Percentiles rank a stretch among this genome's conserved stretches.
Conservation (phyloP, 2,888 invertebrate species). For the Tiphia femorata region DNA sequence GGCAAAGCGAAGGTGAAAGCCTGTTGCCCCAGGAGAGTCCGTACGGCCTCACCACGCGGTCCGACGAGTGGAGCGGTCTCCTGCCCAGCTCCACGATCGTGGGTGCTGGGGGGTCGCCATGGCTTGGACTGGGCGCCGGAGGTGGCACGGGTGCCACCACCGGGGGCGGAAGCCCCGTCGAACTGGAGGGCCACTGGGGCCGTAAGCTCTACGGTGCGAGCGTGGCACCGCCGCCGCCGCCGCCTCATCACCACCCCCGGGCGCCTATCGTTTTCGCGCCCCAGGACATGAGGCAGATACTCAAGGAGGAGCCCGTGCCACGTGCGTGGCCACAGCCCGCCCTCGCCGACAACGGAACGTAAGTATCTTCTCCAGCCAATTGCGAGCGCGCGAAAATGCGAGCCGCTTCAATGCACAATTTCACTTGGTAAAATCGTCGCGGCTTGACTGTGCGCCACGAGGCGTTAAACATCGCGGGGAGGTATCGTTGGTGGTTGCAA, state of each 20-base stretch:
- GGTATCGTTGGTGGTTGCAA: too few relatives aligned
- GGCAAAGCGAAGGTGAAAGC: conserved; percentile 47
- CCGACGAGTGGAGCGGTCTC: conserved; percentile 69
- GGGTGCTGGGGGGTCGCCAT: conserved; percentile 69
- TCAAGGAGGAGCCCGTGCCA: conserved; percentile 67
- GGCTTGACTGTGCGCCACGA: too few relatives aligned
- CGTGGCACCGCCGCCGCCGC: conserved; percentile 66
- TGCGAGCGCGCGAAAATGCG: background rate
- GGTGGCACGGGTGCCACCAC: conserved; percentile 63
- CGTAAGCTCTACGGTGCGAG: conserved; percentile 65
- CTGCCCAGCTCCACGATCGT: conserved; percentile 69
- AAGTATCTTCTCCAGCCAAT: conserved; percentile 47
- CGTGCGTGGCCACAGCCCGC: conserved; percentile 66
- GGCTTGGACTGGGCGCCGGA: conserved; percentile 65
- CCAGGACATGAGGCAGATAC: conserved; percentile 67
- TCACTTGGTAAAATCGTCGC: too few relatives aligned
- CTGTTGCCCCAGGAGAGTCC: conserved; percentile 57
- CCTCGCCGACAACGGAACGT: conserved; percentile 65
- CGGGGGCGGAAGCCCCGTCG: conserved; percentile 65
- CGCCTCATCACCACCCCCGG: conserved; percentile 66
- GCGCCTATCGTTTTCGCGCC: conserved; percentile 65
- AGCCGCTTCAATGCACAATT: too few relatives aligned
- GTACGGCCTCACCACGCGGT: conserved; percentile 68
- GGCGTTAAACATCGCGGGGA: too few relatives aligned
- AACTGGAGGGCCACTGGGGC: conserved; percentile 67